Evolutionary conservation across 2,113 vertebrate species (phyloP).

Genomic region (Microtus richardsoni): DNA sequence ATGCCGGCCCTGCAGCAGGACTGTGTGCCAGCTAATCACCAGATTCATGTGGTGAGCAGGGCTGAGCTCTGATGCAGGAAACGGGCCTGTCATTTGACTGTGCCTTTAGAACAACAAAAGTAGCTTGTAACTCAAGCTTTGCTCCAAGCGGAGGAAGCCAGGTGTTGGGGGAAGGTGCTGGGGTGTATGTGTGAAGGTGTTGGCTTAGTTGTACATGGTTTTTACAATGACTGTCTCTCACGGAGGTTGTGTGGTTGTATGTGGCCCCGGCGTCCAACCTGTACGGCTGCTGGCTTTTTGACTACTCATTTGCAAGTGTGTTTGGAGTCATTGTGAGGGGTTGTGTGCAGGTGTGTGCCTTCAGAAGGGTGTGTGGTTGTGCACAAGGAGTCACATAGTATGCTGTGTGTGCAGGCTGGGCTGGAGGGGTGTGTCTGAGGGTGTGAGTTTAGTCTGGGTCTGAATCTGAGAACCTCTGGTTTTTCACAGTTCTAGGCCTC

Average conservation of each 20-base stretch:
- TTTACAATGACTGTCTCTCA: neutral
- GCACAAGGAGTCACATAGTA: neutral
- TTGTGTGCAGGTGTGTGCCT: neutral
- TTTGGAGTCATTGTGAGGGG: neutral
- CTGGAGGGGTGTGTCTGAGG: neutral
- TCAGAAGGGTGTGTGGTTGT: neutral
- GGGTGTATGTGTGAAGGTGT: neutral
- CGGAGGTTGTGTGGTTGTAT: neutral
- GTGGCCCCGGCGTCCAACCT: neutral
- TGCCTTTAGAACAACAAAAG: neutral
- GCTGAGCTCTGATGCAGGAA: too few species aligned
- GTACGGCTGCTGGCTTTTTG: neutral
- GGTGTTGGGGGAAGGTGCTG: neutral
- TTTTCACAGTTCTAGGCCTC: neutral
- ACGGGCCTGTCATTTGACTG: neutral
- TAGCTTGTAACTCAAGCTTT: neutral
- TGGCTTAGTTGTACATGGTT: neutral
- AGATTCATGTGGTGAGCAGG: too few species aligned
- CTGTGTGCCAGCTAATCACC: constrained; percentile 53
- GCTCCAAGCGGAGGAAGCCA: neutral
- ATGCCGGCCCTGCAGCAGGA: constrained; percentile 76
- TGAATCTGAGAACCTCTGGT: neutral
- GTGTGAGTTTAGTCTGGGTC: neutral
- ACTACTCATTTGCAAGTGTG: neutral
- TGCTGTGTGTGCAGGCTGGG: too few species aligned